Percentiles rank a stretch among this genome's conserved stretches.
phyloP scores from a whole-genome alignment of 2,888 invertebrate genomes.

The Drosophila pseudotalamancana region DNA sequence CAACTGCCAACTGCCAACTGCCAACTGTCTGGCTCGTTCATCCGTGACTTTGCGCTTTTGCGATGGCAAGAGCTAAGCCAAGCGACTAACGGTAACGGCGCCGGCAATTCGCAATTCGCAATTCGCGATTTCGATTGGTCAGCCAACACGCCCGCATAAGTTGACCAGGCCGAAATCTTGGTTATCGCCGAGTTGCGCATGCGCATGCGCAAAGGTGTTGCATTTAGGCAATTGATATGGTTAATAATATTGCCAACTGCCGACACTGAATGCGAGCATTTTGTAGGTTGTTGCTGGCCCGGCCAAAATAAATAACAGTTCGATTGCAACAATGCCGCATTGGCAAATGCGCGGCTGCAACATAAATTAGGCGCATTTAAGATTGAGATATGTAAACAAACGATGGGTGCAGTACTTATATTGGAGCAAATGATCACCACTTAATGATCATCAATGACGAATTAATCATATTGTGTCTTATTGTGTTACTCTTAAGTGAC shows the following conservation, averaged over 20 bases:
- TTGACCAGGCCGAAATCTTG: conserved; percentile 27
- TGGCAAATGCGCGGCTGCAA: not conserved
- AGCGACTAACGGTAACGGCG: conserved; percentile 20
- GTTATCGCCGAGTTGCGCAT: conserved; percentile 53
- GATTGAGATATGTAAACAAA: not conserved
- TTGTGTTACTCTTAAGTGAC: no score
- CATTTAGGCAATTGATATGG: conserved; percentile 60
- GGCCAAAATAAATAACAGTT: conserved; percentile 5
- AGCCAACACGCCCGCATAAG: conserved; percentile 53
- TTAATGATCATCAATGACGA: no score
- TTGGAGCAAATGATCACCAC: no score
- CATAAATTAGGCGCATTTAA: not conserved
- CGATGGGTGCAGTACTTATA: no score
- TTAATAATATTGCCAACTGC: conserved; percentile 57
- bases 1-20: conserved; percentile 30
- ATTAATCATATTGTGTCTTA: no score
- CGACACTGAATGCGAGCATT: conserved; percentile 49
- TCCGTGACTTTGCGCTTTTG: conserved; percentile 80
- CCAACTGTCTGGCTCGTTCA: conserved; percentile 58
- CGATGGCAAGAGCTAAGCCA: conserved; percentile 33
- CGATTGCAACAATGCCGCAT: conserved; percentile 29
- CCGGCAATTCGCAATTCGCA: conserved; percentile 28
- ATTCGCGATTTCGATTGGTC: conserved; percentile 31
- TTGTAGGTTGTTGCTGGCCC: conserved; percentile 25
- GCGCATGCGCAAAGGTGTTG: conserved; percentile 70